Evolutionary conservation across 2,888 invertebrate species (phyloP).

Genomic region (Sphinx pinastri): DNA sequence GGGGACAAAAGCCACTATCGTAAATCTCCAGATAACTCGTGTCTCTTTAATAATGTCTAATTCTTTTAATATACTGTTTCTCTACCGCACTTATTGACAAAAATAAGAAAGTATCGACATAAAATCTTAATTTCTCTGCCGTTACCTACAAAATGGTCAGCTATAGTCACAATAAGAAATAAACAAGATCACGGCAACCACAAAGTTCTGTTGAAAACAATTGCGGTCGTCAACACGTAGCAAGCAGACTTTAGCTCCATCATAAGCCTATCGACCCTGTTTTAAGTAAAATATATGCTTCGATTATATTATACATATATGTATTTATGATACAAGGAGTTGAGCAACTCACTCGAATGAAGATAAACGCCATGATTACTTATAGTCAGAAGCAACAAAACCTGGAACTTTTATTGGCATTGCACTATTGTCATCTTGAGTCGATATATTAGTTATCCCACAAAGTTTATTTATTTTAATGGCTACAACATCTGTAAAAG

Average conservation of each 20-base stretch:
- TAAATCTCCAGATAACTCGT: not conserved
- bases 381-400: too few relatives aligned
- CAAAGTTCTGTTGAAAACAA: conserved; percentile 7
- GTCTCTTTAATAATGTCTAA: too few relatives aligned
- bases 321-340: too few relatives aligned
- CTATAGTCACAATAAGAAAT: not conserved
- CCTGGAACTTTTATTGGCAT: too few relatives aligned
- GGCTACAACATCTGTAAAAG: too few relatives aligned
- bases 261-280: not conserved
- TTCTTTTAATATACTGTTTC: not conserved
- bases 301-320: too few relatives aligned
- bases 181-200: conserved; percentile 11
- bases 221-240: conserved; percentile 16
- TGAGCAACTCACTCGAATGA: too few relatives aligned
- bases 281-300: not conserved
- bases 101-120: not conserved
- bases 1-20: too few relatives aligned
- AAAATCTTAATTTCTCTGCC: not conserved
- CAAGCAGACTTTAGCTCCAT: not conserved
- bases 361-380: too few relatives aligned
- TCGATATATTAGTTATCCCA: too few relatives aligned
- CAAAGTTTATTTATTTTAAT: too few relatives aligned
- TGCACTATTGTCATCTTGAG: too few relatives aligned
- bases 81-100: not conserved
- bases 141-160: conserved; percentile 1